Evolutionary conservation across 2,888 invertebrate genomes (phyloP).

Genomic region (Carterocephalus palaemon): DNA sequence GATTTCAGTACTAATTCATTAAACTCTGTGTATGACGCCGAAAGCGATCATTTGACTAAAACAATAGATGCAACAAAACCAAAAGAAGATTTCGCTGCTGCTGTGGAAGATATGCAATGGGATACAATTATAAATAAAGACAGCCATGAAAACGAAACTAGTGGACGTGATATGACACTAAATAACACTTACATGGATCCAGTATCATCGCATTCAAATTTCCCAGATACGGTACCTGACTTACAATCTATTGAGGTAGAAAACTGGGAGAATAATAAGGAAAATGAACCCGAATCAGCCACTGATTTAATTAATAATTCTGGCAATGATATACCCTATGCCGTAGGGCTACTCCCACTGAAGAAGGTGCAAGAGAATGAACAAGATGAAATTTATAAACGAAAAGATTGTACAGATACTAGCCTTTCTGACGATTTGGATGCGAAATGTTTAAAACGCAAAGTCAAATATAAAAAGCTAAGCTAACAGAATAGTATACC

Average conservation of each 20-base stretch:
- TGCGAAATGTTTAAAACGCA: conserved; percentile 67
- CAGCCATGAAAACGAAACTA: conserved; percentile 28
- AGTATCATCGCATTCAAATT: not conserved
- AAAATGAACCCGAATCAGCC: conserved; percentile 7
- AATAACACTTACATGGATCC: conserved; percentile 3
- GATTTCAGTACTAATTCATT: conserved; percentile 28
- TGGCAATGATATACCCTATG: conserved; percentile 64
- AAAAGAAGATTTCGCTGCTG: conserved; percentile 21
- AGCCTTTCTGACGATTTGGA: conserved; percentile 53
- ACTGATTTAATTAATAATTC: conserved; percentile 29
- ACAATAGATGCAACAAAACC: conserved; percentile 18
- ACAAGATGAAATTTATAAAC: conserved; percentile 49
- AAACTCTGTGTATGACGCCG: conserved; percentile 19
- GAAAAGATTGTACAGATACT: conserved; percentile 46
- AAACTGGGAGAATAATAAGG: conserved; percentile 38
- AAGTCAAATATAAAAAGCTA: conserved; percentile 64
- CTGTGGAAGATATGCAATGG: conserved; percentile 33
- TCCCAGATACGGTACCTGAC: conserved; percentile 2
- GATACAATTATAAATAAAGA: conserved; percentile 27
- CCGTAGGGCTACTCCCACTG: conserved; percentile 66
- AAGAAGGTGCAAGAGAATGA: conserved; percentile 52
- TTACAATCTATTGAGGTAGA: conserved; percentile 33
- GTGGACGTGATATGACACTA: not conserved
- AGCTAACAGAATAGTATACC: conserved; percentile 30
- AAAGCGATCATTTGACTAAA: conserved; percentile 7